A percentile compares a stretch with the other conserved stretches of the same genome.
Conservation (phyloP, 2,797 vertebrate genomes). For the Rhinogobio ventralis region DNA sequence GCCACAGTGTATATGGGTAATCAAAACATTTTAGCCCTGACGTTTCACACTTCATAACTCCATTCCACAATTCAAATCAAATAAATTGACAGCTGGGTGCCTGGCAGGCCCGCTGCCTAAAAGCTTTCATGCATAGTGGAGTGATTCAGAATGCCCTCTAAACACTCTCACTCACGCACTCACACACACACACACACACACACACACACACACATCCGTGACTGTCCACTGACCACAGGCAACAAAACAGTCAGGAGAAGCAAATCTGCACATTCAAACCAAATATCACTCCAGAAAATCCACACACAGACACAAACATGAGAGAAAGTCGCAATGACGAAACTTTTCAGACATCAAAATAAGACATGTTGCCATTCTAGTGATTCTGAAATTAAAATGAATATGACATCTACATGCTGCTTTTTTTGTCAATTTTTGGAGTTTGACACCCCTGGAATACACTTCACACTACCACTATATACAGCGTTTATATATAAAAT, state of each 20-base stretch:
- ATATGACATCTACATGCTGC: background rate
- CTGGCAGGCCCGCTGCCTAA: constrained; percentile 47
- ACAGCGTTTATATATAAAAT: background rate
- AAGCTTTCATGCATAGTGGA: constrained; percentile 53
- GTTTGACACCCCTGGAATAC: background rate
- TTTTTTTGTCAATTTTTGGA: background rate
- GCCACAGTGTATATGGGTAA: constrained; percentile 53
- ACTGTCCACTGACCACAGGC: constrained; percentile 43
- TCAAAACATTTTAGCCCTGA: constrained; percentile 65
- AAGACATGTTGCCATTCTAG: background rate
- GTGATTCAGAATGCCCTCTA: constrained; percentile 47
- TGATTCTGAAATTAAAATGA: background rate
- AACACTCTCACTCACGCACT: background rate
- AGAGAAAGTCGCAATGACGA: background rate
- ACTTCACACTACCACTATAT: background rate
- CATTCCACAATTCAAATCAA: constrained; percentile 62
- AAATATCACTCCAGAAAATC: constrained; percentile 43
- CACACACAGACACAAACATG: constrained; percentile 21
- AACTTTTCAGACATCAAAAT: background rate
- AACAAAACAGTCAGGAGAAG: constrained; percentile 29
- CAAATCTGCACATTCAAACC: constrained; percentile 41
- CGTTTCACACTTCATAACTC: constrained; percentile 62
- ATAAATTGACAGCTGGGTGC: constrained; percentile 63
- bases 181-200: background rate
- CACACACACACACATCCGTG: background rate